Conservation (phyloP, 2,113 vertebrate species). For the Xenus cinereus region DNA sequence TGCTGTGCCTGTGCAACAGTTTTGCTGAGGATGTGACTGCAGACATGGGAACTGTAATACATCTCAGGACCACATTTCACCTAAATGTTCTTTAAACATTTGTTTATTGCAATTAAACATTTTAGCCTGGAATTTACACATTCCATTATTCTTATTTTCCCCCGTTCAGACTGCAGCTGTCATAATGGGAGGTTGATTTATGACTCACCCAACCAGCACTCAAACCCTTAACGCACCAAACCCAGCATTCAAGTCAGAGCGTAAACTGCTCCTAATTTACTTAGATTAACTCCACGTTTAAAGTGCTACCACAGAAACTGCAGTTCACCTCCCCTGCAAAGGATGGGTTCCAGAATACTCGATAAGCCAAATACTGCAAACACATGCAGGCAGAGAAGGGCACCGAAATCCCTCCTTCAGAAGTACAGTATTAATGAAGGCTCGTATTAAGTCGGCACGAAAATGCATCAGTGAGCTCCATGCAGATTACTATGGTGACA, state of each 20-base stretch:
- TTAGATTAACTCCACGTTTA: slow-evolving; percentile 26
- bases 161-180: slow-evolving; percentile 43
- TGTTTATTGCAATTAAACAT: slow-evolving; percentile 63
- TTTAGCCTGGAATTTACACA: slow-evolving; percentile 53
- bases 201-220: slow-evolving; percentile 45
- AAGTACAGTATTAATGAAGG: slow-evolving; percentile 17
- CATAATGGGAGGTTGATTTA: slow-evolving; percentile 61
- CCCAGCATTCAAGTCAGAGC: slow-evolving; percentile 22
- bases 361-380: background rate
- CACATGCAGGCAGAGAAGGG: background rate
- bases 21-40: background rate
- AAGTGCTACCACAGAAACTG: background rate
- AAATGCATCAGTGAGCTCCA: background rate
- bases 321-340: background rate
- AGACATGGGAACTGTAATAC: background rate
- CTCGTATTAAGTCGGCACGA: background rate
- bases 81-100: slow-evolving; percentile 46
- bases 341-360: background rate
- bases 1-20: background rate
- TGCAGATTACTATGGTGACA: slow-evolving; percentile 37
- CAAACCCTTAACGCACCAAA: slow-evolving; percentile 35
- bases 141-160: slow-evolving; percentile 63
- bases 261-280: slow-evolving; percentile 58
- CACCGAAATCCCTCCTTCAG: background rate
- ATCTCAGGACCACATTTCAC: slow-evolving; percentile 14